Base-by-base conservation (phyloP, 1,140 invertebrate genomes). In the Berghia stephanieae region DNA sequence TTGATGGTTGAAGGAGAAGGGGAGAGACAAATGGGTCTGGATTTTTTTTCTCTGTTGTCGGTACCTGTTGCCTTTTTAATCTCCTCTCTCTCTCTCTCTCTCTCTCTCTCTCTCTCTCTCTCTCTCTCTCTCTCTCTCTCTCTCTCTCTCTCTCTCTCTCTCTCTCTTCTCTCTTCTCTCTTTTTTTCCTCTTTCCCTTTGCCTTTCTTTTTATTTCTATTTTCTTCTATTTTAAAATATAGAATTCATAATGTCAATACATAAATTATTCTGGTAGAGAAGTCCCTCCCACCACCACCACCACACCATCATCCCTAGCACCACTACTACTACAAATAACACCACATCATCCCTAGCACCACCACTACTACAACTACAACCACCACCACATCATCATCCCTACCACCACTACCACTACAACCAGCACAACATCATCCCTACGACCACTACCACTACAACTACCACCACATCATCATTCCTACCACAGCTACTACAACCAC, bases 141-240 rank as follows among this genome's bases (percentile, higher is more conserved):
- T 71, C 38, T 49, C 69, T 71, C n/a, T 71, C 69, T 71, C n/a
- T 49, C 43, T 71, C 43, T 43, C n/a, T 71, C 69, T 71, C 13
- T 27, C 42, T 24, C 5, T 44, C 24, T 27, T n/a, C 43, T 21
- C 36, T 46, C n/a, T 34, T 42, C 36, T 71, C 38, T n/a, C 69
- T 46, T 34, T 42, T 44, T 43, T 13, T n/a, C 27, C 43, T 36
- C 43, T 5, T 44, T 24, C 24, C n/a, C 13, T 46, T 16, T 46
- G 38, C 46, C 40, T 46, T 16, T 42, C n/a, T 40, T 27, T 60
- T 8, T 27, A 16, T 60, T 6, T 60, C 57, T 60, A 6, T 16
- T 27, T 60, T 27, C 6, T 27, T 60, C 57, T 8, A 60, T 8
- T 6, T 60, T 60, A 8, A 10, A 8, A 27, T 8, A 16, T 60